Percentiles rank a stretch among this genome's conserved stretches.
Evolutionary conservation across 1,140 invertebrate species (phyloP).

Genomic region (Pachyrhynchus sulphureomaculatus): DNA sequence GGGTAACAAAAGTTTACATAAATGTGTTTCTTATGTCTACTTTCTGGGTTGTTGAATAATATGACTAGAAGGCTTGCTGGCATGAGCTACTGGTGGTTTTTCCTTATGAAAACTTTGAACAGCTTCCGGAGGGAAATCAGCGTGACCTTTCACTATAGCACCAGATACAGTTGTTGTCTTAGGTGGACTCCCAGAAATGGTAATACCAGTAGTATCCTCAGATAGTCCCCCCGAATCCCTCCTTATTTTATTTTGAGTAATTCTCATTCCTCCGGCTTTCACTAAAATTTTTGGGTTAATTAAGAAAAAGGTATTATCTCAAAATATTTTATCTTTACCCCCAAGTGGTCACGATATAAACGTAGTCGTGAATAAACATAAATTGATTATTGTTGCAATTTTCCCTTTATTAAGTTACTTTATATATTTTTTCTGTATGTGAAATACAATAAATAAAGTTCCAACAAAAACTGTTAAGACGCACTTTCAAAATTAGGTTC

Average conservation of each 20-base stretch:
- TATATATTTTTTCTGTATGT: too few species aligned
- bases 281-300: slow-evolving; percentile 58
- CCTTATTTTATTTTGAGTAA: slow-evolving; percentile 81
- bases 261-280: slow-evolving; percentile 89
- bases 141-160: slow-evolving; percentile 76
- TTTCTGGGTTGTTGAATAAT: slow-evolving; percentile 83
- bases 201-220: slow-evolving; percentile 52
- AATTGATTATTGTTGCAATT: too few species aligned
- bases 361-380: too few species aligned
- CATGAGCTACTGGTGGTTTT: slow-evolving; percentile 65
- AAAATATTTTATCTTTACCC: neutral
- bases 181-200: slow-evolving; percentile 62
- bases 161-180: slow-evolving; percentile 79
- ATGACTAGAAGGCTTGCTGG: slow-evolving; percentile 58
- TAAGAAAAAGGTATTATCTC: too few species aligned
- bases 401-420: too few species aligned
- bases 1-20: too few species aligned
- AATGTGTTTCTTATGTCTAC: too few species aligned
- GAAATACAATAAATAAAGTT: too few species aligned
- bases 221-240: slow-evolving; percentile 50
- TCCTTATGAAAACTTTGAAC: slow-evolving; percentile 79
- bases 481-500: too few species aligned
- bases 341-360: too few species aligned
- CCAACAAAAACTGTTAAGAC: too few species aligned
- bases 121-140: slow-evolving; percentile 85